Base-by-base conservation (phyloP, 2,888 invertebrate genomes). In the Phytoseiulus persimilis region DNA sequence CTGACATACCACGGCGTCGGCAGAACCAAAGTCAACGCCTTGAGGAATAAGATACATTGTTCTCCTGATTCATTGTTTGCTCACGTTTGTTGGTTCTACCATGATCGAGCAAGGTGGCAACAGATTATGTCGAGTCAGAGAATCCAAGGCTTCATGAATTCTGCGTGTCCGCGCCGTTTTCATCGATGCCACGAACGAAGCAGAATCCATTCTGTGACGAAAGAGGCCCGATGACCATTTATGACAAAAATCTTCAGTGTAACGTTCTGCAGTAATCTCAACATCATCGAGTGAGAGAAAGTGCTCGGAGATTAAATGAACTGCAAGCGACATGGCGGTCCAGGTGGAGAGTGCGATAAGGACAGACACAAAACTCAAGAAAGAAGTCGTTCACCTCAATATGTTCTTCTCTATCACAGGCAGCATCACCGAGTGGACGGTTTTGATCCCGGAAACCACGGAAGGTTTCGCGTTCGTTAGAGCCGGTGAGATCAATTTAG, bases 381-480 rank as follows among this genome's bases (percentile, higher is more conserved):
- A n/a, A n/a, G n/a, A n/a, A n/a, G n/a, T 33, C n/a, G 0, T 31
- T 87, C n/a, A 87, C 87, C 87, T 45, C 11, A 87, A 45, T n/a
- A 87, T 87, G 28, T 32, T 87, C 31, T 84, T 87, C 33, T 87
- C 87, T 87, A 87, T 87, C 6, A 87, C 87, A 32, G 87, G 45
- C 33, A 39, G 39, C 87, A 87, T 87, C 6, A 87, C n/a, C 6
- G 87, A 18, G 39, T 39, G 45, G 14, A 87, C 5, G 32, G 28
- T 45, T 45, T 33, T 28, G 28, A 33, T 45, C 28, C 87, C 87
- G 11, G 87, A 39, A 28, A 87, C 32, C 5, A 28, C n/a, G 5
- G n/a, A 33, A 87, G 87, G 87, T 87, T 87, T 87, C n/a, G 87
- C 9, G 9, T n/a, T 33, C 31, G 87, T 33, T 33, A 3, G 39